Evolutionary conservation across 2,113 vertebrate genomes (phyloP).

Genomic region (Dolichotis patagonum): DNA sequence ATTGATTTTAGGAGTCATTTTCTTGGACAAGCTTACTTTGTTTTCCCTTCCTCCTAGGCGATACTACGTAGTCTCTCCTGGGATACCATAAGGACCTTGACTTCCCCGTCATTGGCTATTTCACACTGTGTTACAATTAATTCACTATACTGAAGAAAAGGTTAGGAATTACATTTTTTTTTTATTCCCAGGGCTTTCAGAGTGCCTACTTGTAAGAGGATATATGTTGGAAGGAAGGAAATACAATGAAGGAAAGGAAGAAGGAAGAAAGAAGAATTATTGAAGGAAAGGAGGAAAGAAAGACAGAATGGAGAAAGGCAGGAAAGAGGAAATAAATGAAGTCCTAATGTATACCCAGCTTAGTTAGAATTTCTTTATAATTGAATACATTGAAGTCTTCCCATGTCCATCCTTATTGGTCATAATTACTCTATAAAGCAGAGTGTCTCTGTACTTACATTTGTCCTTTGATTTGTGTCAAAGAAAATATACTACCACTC

Average conservation of each 20-base stretch:
- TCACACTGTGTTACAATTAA: not conserved
- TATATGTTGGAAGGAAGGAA: not conserved
- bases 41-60: rapidly evolving
- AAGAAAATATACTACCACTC: not conserved
- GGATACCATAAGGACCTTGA: not conserved
- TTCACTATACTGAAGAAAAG: not conserved
- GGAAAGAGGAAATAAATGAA: not conserved
- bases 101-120: not conserved
- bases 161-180: not conserved
- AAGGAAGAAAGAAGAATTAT: rapidly evolving
- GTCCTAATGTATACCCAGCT: not conserved
- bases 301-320: rapidly evolving
- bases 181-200: not conserved
- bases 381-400: not conserved
- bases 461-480: not conserved
- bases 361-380: not conserved
- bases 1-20: not conserved
- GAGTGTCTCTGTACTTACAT: not conserved
- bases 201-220: not conserved
- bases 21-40: not conserved
- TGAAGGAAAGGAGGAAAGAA: not conserved
- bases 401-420: not conserved
- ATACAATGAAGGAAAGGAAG: not conserved
- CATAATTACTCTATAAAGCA: not conserved
- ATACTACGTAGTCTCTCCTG: not conserved